phyloP scores from a whole-genome alignment of 2,113 vertebrate genomes.

The Trematomus loennbergii region DNA sequence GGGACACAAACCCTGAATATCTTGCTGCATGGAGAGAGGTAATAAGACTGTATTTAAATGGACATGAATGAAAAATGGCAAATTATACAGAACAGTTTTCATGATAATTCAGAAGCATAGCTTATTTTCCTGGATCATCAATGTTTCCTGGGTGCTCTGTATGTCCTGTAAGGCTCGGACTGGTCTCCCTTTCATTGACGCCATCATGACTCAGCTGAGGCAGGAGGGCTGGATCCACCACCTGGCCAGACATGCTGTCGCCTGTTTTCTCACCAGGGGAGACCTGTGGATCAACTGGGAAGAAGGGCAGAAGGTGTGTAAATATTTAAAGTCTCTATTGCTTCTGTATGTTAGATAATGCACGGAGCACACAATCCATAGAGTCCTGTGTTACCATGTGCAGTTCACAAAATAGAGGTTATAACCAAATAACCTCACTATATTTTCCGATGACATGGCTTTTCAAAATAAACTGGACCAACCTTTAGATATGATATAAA shows the following conservation, averaged over 20 bases:
- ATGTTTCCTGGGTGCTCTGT: background rate
- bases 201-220: conserved; percentile 84
- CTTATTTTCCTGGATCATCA: background rate
- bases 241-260: conserved; percentile 81
- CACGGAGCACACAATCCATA: background rate
- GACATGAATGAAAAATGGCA: background rate
- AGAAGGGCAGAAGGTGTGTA: conserved; percentile 79
- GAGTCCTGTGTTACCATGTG: background rate
- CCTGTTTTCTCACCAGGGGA: conserved; percentile 82
- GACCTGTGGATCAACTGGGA: conserved; percentile 85
- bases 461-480: background rate
- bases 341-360: background rate
- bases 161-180: conserved; percentile 67
- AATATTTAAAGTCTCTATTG: background rate
- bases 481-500: background rate
- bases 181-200: conserved; percentile 81
- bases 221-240: conserved; percentile 85
- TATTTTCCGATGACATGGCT: background rate
- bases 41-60: background rate
- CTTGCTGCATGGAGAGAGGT: conserved; percentile 81
- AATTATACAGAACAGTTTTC: background rate
- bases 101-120: background rate
- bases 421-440: background rate
- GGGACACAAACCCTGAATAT: conserved; percentile 44
- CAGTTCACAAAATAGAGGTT: background rate